These are phyloP conservation scores for Willisornis vidua DNA, from an alignment of 2,113 vertebrate genomes.

Conservation along the genomic window DNA sequence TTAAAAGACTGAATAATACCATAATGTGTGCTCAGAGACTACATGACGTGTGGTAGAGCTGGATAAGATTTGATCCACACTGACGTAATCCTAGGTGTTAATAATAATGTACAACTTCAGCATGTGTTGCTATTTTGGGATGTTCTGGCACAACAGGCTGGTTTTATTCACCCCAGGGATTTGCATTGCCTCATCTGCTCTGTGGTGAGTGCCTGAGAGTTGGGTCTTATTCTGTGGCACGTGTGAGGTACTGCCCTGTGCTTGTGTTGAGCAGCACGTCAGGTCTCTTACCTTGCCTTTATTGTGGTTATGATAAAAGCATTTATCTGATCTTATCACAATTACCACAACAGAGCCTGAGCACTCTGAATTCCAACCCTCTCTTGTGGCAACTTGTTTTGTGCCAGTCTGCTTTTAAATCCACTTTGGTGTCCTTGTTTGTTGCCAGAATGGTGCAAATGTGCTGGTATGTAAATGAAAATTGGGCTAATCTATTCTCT, in stretches of 20 bases:
- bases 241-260: background rate
- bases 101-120: background rate
- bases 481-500: background rate
- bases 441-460: background rate
- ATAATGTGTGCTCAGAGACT: background rate
- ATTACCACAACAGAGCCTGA: background rate
- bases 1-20: background rate
- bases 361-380: background rate
- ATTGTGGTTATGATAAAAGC: background rate
- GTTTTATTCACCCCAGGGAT: background rate
- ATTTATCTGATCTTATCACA: constrained; percentile 25
- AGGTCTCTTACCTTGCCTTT: background rate
- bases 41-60: background rate
- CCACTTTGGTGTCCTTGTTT: background rate
- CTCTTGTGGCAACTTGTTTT: constrained; percentile 11
- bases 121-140: constrained; percentile 17
- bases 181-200: constrained; percentile 15
- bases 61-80: background rate
- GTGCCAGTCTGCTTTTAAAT: background rate
- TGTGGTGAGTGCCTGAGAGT: background rate
- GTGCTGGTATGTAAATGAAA: background rate
- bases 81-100: constrained; percentile 40
- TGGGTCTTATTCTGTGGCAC: background rate
- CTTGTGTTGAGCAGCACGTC: background rate
- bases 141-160: background rate